Evolutionary conservation across 2,797 vertebrate species (phyloP).

Genomic region (Sebastes jordani): DNA sequence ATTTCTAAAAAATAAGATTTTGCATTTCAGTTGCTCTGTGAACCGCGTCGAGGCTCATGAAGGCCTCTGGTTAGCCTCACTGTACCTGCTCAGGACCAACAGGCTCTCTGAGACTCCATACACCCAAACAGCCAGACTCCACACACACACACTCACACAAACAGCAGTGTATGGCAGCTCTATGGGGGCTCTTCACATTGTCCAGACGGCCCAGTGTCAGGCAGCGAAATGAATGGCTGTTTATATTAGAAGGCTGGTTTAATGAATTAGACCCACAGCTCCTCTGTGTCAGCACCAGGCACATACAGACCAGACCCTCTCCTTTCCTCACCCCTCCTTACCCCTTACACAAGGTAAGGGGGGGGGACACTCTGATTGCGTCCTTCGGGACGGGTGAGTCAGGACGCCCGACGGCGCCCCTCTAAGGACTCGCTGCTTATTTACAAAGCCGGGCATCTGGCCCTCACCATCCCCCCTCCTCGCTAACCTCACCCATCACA

Average conservation of each 20-base stretch:
- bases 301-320: conserved; percentile 91
- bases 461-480: conserved; percentile 35
- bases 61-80: conserved; percentile 76
- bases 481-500: conserved; percentile 41
- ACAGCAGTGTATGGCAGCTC: conserved; percentile 72
- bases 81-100: conserved; percentile 60
- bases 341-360: conserved; percentile 35
- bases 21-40: conserved; percentile 56
- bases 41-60: conserved; percentile 56
- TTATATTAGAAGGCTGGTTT: conserved; percentile 99
- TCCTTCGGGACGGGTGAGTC: conserved; percentile 87
- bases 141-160: conserved; percentile 54
- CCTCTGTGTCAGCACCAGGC: conserved; percentile 90
- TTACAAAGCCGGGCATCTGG: conserved; percentile 93
- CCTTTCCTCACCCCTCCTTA: conserved; percentile 40
- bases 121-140: conserved; percentile 30
- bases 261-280: conserved; percentile 98
- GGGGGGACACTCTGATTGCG: conserved; percentile 87
- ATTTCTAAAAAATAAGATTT: conserved; percentile 7
- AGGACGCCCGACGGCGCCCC: conserved; percentile 88
- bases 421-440: conserved; percentile 91
- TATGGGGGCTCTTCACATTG: conserved; percentile 90
- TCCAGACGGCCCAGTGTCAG: conserved; percentile 95
- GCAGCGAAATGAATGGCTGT: conserved; percentile 98
- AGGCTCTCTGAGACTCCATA: conserved; percentile 49